Evolutionary conservation across 2,797 vertebrate genomes (phyloP).

Genomic region (Aldrovandia affinis): DNA sequence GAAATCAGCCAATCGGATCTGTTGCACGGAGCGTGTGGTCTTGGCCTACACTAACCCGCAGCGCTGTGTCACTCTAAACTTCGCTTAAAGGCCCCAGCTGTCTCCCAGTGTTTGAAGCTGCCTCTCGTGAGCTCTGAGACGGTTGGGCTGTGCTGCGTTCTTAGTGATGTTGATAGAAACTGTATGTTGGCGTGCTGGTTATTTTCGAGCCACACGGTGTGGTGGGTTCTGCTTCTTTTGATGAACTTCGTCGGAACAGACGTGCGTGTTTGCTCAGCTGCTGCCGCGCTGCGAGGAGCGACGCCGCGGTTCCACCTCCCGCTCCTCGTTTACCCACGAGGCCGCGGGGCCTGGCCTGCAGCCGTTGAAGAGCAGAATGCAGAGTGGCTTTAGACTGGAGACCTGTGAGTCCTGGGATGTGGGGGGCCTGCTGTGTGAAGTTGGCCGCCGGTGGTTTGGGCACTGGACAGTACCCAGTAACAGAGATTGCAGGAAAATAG

Average conservation of each 20-base stretch:
- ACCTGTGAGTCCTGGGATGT: not conserved
- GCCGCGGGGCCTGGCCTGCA: not conserved
- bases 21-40: not conserved
- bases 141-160: not conserved
- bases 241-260: not conserved
- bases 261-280: not conserved
- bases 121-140: not conserved
- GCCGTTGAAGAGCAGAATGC: not conserved
- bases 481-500: not conserved
- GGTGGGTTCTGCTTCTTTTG: not conserved
- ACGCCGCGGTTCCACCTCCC: not conserved
- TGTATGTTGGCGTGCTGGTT: not conserved
- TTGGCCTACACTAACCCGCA: not conserved
- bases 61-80: not conserved
- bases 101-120: not conserved
- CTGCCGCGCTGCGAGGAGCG: not conserved
- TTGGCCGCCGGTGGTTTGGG: not conserved
- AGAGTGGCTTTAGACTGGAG: not conserved
- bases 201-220: not conserved
- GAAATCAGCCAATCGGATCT: constrained; percentile 27
- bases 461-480: not conserved
- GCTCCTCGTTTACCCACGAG: not conserved
- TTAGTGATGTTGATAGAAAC: not conserved
- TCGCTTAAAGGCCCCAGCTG: not conserved
- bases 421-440: not conserved